Percentiles rank a stretch among this genome's conserved stretches.
These are phyloP conservation scores for Automeris io DNA, from an alignment of 2,888 invertebrate species.

Conservation along the genomic window DNA sequence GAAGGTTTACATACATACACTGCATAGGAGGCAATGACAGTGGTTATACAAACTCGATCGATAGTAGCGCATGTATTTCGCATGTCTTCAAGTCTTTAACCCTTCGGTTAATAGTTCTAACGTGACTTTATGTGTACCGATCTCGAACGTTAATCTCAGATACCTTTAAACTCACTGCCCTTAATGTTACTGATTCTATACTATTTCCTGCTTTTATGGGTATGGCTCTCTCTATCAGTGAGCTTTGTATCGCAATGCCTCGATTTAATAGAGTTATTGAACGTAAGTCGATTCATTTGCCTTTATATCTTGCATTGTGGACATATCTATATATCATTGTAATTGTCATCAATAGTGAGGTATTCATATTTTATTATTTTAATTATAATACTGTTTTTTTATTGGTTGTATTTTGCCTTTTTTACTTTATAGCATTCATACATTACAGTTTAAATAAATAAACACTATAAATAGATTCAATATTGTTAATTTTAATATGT, in stretches of 20 bases:
- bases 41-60: not conserved
- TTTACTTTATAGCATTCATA: not conserved
- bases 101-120: constrained; percentile 55
- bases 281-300: constrained; percentile 16
- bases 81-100: constrained; percentile 56
- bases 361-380: not conserved
- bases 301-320: constrained; percentile 9
- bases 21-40: no score
- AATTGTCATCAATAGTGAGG: not conserved
- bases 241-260: constrained; percentile 24
- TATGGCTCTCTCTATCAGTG: constrained; percentile 27
- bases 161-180: constrained; percentile 26
- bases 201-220: constrained; percentile 38
- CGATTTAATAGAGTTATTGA: constrained; percentile 27
- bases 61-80: constrained; percentile 23
- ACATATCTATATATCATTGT: not conserved
- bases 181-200: constrained; percentile 55
- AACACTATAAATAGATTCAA: no score
- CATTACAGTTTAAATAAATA: not conserved
- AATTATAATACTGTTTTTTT: not conserved
- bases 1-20: no score
- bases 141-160: constrained; percentile 50
- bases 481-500: no score
- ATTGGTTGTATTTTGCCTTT: not conserved
- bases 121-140: constrained; percentile 60